Evolutionary conservation across 2,888 invertebrate genomes (phyloP), one percentile per base, ranked within the genome.

Genomic region (Eugnorisma glareosa): DNA sequence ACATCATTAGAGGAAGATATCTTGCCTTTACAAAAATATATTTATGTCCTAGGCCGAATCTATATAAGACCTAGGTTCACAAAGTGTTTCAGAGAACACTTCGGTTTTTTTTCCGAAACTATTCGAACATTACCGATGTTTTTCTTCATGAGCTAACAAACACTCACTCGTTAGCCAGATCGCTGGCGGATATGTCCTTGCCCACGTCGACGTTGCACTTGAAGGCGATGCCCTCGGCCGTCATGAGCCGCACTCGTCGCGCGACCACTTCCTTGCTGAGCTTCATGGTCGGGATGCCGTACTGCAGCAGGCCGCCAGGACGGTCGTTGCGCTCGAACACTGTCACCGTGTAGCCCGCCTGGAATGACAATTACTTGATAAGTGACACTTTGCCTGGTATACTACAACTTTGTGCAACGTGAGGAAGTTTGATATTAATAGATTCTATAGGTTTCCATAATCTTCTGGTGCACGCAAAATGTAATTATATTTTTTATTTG

Each of bases 281-380:
- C 96, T 99, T 99, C 99, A 99, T 99, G 13, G 99, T 99, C 28
- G 99, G 99, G 93, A 99, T 99, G 78, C 99, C 99, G 94, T 99
- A 99, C 92, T 99, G 99, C 68, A 99, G 97, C 37, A 99, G 97
- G 0, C 99, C 99, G 77, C 99, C 99, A 7, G 99, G 97, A 18
- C 99, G 97, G 95, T 99, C 99, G 95, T 99, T 99, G 77, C 99
- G 97, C 94, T 99, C 99, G 95, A 98, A 99, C 59, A 99, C 99
- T 0, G 99, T 99, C 1, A 99, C 99, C n/a, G 96, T 96, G 96
- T 99, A 99, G 0, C 99, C 99, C 66, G 98, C 99, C 97, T 98
- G 40, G 69, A n/a, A 24, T 10, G 1, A 48, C 0, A 21, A 48
- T 48, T 21, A 15, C 1, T 40, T 40, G 2, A n/a, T 51, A 51